phyloP scores from a whole-genome alignment of 2,888 invertebrate species.

The Rhimphoctona megacephalus region DNA sequence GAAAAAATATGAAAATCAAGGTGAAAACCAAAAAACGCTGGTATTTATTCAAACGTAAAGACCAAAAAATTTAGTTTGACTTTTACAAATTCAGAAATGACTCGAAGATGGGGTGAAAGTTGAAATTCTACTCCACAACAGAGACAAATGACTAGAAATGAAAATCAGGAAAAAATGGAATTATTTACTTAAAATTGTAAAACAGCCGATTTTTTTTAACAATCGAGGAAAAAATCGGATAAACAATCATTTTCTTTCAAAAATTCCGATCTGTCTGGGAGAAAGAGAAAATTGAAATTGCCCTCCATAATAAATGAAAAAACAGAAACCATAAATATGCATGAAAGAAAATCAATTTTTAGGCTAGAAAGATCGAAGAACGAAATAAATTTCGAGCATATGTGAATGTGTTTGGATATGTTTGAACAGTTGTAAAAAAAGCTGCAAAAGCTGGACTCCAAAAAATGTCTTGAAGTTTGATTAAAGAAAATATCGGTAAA shows the following conservation, averaged over 20 bases:
- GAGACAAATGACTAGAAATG: not conserved
- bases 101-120: not conserved
- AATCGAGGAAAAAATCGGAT: not conserved
- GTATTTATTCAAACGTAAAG: not conserved
- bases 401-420: not conserved
- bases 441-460: not conserved
- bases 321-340: not conserved
- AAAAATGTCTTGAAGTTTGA: not conserved
- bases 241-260: not conserved
- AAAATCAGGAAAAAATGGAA: not conserved
- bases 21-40: not conserved
- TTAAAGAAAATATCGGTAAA: not conserved
- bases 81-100: not conserved
- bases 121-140: not conserved
- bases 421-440: constrained; percentile 1
- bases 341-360: not conserved
- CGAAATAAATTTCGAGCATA: not conserved
- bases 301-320: not conserved
- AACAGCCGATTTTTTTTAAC: not conserved
- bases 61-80: not conserved
- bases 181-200: not conserved
- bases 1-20: not conserved
- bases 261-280: constrained; percentile 15
- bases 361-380: not conserved
- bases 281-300: constrained; percentile 30